Percentiles rank a stretch among this genome's conserved stretches.
Evolutionary conservation across 1,140 invertebrate genomes (phyloP).

Genomic region (Pseudomyrmex pallidus): DNA sequence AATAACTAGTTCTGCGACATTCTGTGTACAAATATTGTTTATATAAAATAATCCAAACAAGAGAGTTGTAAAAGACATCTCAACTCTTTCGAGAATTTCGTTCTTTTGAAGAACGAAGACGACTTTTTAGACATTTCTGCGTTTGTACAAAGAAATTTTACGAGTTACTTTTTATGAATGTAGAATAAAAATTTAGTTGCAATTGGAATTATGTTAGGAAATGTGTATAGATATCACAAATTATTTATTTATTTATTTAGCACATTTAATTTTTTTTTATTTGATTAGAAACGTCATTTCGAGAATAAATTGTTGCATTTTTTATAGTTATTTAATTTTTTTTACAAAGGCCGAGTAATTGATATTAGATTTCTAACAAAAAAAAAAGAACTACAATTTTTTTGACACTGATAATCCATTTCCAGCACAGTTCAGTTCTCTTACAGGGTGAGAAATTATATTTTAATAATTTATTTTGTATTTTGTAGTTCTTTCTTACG

Average conservation of each 20-base stretch:
- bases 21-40: neutral
- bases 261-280: too few relatives aligned
- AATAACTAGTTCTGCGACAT: neutral
- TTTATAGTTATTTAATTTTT: too few relatives aligned
- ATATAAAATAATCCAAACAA: constrained; percentile 6
- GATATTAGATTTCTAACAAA: too few relatives aligned
- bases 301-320: too few relatives aligned
- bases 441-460: neutral
- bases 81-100: neutral
- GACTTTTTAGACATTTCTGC: too few relatives aligned
- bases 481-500: neutral
- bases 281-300: too few relatives aligned
- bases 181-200: constrained; percentile 1
- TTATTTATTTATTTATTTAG: neutral
- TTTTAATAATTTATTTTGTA: constrained; percentile 29
- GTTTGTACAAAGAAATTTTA: neutral
- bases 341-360: too few relatives aligned
- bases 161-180: constrained; percentile 30
- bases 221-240: neutral
- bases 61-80: neutral
- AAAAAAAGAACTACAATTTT: too few relatives aligned
- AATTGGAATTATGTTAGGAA: neutral
- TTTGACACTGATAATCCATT: too few relatives aligned
- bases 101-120: neutral
- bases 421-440: too few relatives aligned